Evolutionary conservation across 2,888 invertebrate species (phyloP), one percentile per base, ranked within the genome.

Genomic region (Cerastis leucographa): DNA sequence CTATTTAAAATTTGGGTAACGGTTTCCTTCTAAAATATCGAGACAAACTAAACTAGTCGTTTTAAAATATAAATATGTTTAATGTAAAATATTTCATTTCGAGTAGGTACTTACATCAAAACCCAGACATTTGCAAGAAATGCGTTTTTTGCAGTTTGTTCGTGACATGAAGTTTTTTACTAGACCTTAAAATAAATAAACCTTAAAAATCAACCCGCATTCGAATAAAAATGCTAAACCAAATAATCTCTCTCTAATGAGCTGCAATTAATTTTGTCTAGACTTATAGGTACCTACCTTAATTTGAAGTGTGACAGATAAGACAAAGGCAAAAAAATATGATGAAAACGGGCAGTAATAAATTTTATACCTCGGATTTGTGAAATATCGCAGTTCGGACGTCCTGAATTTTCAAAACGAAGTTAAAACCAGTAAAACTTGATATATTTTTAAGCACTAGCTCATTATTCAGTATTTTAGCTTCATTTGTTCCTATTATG

Each of bases 221-320:
- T 40, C 22, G 22, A 40, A 62, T 22, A 40, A 22, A 62, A 40
- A 6, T 22, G 19, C 1, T 40, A 12, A 62, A 49, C 19, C 19
- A 42, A 17, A 35, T 35, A 3, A 35, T 35, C 35, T 29, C 12
- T 72, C 8, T 22, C 8, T 29, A 51, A 51, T 7, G 17, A 17
- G 56, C 35, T 49, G 65, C 35, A 65, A 56, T 76, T 9, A 40
- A 25, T 76, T 76, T 17, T 14, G 40, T 46, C 46, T 35, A 19
- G 22, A 40, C 17, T 2, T 17, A 42, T 12, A n/a, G n/a, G n/a
- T n/a, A n/a, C n/a, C n/a, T n/a, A n/a, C 22, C n/a, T 25, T 25
- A 54, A 74, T 74, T 25, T 25, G 3, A 22, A 40, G 22, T 19
- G 8, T n/a, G n/a, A n/a, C n/a, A n/a, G n/a, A n/a, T n/a, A n/a